phyloP scores from a whole-genome alignment of 1,140 invertebrate species.

The Apis dorsata region DNA sequence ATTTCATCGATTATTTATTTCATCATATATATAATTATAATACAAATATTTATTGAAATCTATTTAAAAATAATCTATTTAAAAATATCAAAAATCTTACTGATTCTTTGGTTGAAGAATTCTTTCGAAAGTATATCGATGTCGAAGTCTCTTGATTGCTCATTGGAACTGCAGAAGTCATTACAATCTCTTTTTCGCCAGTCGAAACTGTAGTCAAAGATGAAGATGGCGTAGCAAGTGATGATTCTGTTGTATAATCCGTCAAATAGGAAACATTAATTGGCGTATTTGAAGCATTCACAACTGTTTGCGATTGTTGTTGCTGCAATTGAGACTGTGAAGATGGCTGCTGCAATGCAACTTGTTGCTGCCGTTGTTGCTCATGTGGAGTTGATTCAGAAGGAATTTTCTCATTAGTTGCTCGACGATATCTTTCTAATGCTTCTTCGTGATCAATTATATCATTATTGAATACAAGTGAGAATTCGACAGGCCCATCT shows the following conservation, averaged over 20 bases:
- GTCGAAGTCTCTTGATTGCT: conserved; percentile 3
- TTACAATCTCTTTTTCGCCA: neutral
- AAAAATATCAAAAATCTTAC: conserved; percentile 10
- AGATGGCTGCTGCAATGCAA: neutral
- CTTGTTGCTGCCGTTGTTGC: conserved; percentile 1
- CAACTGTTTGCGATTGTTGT: neutral
- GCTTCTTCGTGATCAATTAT: neutral
- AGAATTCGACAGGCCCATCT: neutral
- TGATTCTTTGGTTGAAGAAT: conserved; percentile 16
- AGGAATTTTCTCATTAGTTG: conserved; percentile 5
- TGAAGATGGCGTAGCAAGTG: neutral
- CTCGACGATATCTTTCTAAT: conserved; percentile 48
- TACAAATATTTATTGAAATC: neutral
- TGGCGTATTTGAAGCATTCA: conserved; percentile 3
- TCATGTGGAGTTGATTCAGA: neutral
- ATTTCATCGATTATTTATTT: neutral
- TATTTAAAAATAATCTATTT: too few relatives aligned
- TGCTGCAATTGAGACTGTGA: conserved; percentile 1
- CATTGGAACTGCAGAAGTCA: neutral
- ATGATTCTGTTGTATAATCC: conserved; percentile 40
- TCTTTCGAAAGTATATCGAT: conserved; percentile 55
- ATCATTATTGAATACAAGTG: neutral
- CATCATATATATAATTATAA: too few relatives aligned
- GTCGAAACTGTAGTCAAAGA: neutral
- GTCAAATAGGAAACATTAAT: conserved; percentile 51